Evolutionary conservation across 2,888 invertebrate species (phyloP).

Genomic region (Strigamia transsilvanica): DNA sequence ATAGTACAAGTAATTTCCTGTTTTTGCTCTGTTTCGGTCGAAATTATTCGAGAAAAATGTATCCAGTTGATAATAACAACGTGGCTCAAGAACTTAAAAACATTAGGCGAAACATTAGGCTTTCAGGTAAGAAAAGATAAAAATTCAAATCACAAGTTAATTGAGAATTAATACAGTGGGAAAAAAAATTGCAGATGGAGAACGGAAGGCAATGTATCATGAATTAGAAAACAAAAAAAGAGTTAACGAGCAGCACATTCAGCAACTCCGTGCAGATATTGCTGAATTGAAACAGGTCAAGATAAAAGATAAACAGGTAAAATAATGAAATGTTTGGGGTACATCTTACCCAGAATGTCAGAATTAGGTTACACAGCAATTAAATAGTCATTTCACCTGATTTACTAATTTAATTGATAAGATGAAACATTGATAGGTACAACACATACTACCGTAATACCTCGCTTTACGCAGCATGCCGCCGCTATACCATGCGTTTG

Average conservation of each 20-base stretch:
- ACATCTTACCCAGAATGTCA: no score
- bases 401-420: no score
- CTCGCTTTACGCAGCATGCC: no score
- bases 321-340: no score
- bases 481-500: no score
- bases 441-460: no score
- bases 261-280: constrained; percentile 42
- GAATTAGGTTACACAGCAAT: no score
- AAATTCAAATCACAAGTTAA: not conserved
- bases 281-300: not conserved
- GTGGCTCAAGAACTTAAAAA: constrained; percentile 17
- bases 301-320: constrained; percentile 34
- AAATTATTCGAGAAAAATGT: not conserved
- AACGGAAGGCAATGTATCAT: constrained; percentile 46
- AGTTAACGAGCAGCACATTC: constrained; percentile 36
- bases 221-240: constrained; percentile 48
- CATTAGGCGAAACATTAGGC: constrained; percentile 11
- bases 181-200: constrained; percentile 17
- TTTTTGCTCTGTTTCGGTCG: not conserved
- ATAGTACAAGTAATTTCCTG: not conserved
- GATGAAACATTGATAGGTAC: no score
- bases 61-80: not conserved
- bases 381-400: no score
- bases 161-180: not conserved
- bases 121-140: not conserved